A percentile compares a stretch with the other conserved stretches of the same genome.
These are phyloP conservation scores for Kuschelorhynchus macadamiae DNA, from an alignment of 2,888 invertebrate species.

Conservation along the genomic window DNA sequence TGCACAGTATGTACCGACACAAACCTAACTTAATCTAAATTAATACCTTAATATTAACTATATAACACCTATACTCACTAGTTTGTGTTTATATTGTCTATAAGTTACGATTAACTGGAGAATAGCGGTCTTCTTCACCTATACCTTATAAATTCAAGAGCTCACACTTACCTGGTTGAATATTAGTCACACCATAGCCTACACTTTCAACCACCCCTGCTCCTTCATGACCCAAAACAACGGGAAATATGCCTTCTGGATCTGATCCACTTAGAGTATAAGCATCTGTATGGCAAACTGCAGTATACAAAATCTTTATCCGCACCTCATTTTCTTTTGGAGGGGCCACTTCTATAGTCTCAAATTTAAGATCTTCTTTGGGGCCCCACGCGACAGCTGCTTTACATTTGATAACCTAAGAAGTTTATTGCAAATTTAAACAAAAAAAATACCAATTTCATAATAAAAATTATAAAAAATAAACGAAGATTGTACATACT, in stretches of 20 bases:
- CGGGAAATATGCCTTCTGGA: conserved; percentile 93
- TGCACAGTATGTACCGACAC: no score
- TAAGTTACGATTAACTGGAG: no score
- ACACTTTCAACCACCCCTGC: conserved; percentile 97
- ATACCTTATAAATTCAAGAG: no score
- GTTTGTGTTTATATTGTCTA: no score
- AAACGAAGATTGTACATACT: conserved; percentile 24
- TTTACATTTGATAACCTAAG: conserved; percentile 82
- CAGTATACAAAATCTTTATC: conserved; percentile 83
- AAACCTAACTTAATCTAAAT: no score
- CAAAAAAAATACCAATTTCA: no score
- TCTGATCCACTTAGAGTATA: conserved; percentile 91
- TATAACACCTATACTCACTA: no score
- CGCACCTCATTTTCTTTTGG: conserved; percentile 95
- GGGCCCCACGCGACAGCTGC: conserved; percentile 98
- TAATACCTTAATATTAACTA: no score
- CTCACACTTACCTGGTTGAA: conserved; percentile 81
- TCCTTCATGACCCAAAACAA: conserved; percentile 96
- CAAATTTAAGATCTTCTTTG: conserved; percentile 89
- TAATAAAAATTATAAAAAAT: not conserved
- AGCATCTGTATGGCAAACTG: conserved; percentile 93
- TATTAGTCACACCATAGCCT: conserved; percentile 90
- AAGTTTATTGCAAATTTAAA: not conserved
- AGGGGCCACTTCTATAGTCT: conserved; percentile 94
- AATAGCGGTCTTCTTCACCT: no score